Conservation (phyloP, 2,113 vertebrate genomes). For the Coregonus clupeaformis region DNA sequence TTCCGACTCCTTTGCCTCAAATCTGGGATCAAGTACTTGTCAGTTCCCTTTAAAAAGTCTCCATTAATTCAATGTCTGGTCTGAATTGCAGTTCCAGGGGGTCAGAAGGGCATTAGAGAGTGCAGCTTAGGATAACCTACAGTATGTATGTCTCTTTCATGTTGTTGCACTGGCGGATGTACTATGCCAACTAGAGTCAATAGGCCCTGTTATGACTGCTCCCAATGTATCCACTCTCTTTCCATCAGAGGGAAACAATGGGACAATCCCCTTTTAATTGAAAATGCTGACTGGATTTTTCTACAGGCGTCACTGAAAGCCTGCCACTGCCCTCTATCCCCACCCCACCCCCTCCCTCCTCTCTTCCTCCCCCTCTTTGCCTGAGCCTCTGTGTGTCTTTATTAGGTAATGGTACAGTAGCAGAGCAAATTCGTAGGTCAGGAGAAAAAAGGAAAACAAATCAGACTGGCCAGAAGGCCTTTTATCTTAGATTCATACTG, state of each 20-base stretch:
- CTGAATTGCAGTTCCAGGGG: background rate
- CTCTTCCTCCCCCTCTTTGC: background rate
- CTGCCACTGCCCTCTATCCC: background rate
- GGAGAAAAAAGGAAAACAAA: background rate
- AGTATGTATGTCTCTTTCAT: background rate
- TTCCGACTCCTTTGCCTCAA: background rate
- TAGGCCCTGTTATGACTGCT: background rate
- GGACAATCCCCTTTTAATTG: background rate
- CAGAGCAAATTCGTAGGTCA: constrained; percentile 27
- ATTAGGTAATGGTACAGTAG: constrained; percentile 17
- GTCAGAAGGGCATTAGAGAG: background rate
- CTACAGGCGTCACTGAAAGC: background rate
- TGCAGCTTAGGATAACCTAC: background rate
- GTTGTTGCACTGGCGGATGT: background rate
- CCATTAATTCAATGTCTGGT: background rate
- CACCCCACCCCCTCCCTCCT: background rate
- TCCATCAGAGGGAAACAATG: background rate
- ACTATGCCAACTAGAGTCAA: background rate
- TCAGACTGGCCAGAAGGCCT: background rate
- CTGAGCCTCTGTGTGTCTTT: background rate
- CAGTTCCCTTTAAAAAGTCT: background rate
- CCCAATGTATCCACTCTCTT: background rate
- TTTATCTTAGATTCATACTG: background rate
- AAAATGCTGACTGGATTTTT: background rate
- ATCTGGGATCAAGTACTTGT: background rate